Evolutionary conservation across 2,888 invertebrate genomes (phyloP), one percentile per base, ranked within the genome.

Genomic region (Ariolimax columbianus): DNA sequence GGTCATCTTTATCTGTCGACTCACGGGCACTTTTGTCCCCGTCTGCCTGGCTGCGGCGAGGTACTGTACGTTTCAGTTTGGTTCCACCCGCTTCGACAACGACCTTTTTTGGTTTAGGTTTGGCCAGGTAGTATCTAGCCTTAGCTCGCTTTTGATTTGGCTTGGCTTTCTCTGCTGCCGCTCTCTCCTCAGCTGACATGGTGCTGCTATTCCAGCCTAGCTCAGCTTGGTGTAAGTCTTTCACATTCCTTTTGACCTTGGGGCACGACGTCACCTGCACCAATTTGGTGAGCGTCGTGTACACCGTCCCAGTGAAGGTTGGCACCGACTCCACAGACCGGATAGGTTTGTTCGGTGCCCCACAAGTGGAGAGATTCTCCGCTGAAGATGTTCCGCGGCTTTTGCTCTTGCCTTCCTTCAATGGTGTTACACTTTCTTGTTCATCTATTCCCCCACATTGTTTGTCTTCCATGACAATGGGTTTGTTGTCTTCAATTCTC

Each of bases 171-270:
- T 81, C 85, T 36, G 55, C 80, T 23, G 63, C 75, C 17, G 30
- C 77, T 43, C 55, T 68, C 9, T 47, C 55, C 9, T 73, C 59
- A 17, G 72, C 79, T 7, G 84, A 72, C 17, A 72, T 11, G 3
- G 59, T 33, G 30, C 73, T 79, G 73, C 79, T 79, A 47, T 84
- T 84, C 84, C 84, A 84, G 11, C 84, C 84, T 17, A 73, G 19
- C 51, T 84, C 84, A 14, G 84, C 84, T 36, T 84, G 47, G 26
- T 84, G 78, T 2, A 84, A 33, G 63, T 84, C 84, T 43, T 84
- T 84, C 30, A 79, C 79, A 63, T 1, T 40, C 36, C 78, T 79
- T 66, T 73, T 84, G 0, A 30, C 26, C 14, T 84, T 72, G 11
- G 33, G 36, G 26, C 63, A 75, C 1, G 82, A 63, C 11, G 72